Conservation (phyloP, 2,113 vertebrate genomes). For the Etheostoma spectabile region DNA sequence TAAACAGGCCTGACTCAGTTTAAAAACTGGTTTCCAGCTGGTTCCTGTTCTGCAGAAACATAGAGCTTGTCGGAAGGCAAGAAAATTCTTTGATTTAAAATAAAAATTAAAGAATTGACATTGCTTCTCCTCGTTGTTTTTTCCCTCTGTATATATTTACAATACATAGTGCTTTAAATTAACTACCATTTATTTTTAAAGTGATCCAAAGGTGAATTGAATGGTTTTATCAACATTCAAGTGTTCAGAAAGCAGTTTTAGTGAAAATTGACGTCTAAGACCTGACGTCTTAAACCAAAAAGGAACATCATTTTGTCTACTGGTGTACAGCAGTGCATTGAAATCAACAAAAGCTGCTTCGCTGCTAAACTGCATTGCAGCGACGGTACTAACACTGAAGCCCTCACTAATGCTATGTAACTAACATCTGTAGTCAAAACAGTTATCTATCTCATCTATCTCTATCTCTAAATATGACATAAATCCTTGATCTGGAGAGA, state of each 20-base stretch:
- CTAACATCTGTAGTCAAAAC: conserved; percentile 7
- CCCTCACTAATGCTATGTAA: background rate
- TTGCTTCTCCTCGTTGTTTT: background rate
- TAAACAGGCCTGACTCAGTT: too few species aligned
- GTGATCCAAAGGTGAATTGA: background rate
- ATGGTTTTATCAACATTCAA: background rate
- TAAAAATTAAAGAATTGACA: background rate
- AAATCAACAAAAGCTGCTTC: background rate
- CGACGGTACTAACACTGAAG: background rate
- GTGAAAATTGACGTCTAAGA: too few species aligned
- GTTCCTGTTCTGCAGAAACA: too few species aligned
- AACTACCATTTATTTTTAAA: background rate
- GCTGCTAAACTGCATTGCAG: background rate
- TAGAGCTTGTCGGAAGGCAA: background rate
- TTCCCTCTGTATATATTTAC: background rate
- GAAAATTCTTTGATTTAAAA: background rate
- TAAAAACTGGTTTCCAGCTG: too few species aligned
- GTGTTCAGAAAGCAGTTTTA: background rate
- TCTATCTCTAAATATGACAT: conserved; percentile 12
- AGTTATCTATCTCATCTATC: too few species aligned
- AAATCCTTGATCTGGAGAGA: conserved; percentile 15
- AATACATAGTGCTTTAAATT: background rate
- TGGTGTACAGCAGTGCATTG: background rate
- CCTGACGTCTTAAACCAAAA: background rate
- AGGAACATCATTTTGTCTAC: background rate